Conservation (phyloP, 2,113 vertebrate genomes). For the Pipra filicauda region DNA sequence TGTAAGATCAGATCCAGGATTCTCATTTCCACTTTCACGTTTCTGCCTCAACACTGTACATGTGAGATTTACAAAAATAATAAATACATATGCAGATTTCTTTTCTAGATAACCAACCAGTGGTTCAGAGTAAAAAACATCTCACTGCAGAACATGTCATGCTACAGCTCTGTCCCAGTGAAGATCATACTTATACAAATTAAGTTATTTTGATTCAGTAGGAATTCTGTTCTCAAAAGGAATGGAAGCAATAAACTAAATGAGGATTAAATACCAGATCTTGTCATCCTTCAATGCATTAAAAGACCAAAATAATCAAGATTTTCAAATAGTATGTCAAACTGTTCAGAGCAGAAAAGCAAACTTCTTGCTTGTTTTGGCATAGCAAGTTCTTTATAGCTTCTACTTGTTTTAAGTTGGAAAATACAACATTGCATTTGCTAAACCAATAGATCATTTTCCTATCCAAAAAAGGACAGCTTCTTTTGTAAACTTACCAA, state of each 20-base stretch:
- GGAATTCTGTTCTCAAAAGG: not conserved
- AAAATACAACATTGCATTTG: constrained; percentile 32
- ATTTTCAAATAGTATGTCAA: constrained; percentile 14
- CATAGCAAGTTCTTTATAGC: not conserved
- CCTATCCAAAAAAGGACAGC: constrained; percentile 72
- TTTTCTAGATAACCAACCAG: not conserved
- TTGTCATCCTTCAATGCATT: not conserved
- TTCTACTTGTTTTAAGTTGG: not conserved
- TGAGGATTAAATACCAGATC: not conserved
- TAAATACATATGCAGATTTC: not conserved
- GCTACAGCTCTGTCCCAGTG: not conserved
- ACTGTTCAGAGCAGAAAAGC: not conserved
- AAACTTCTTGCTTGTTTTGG: constrained; percentile 49
- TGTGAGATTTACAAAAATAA: not conserved
- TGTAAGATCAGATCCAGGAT: not conserved
- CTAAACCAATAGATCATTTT: constrained; percentile 61
- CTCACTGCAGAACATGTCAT: not conserved
- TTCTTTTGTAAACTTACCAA: not conserved
- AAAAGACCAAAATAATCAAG: constrained; percentile 36
- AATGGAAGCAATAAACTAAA: constrained; percentile 25
- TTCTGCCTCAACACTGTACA: not conserved
- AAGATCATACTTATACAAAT: not conserved
- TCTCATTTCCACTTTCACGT: not conserved
- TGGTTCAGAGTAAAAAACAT: not conserved
- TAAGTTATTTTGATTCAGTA: not conserved